Conservation (phyloP, 2,113 vertebrate genomes). For the Recurvirostra avosetta region DNA sequence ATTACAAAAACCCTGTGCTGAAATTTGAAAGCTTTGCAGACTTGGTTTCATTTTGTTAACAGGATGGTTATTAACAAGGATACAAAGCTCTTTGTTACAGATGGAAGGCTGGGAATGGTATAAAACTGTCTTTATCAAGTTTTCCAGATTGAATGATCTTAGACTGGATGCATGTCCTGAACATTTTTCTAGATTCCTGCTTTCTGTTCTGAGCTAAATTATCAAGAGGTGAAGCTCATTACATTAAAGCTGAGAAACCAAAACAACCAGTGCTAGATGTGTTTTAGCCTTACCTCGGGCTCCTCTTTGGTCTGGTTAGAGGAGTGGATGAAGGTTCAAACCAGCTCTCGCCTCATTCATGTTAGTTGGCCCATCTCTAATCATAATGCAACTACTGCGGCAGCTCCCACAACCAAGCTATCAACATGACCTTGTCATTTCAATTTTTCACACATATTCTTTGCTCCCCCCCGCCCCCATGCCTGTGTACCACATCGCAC, state of each 20-base stretch:
- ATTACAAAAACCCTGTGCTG: neutral
- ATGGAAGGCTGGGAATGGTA: slow-evolving; percentile 25
- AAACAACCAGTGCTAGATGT: neutral
- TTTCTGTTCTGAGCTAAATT: neutral
- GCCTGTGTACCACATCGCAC: neutral
- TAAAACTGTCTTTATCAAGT: slow-evolving; percentile 26
- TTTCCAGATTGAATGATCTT: slow-evolving; percentile 19
- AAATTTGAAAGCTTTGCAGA: neutral
- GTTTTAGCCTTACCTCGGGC: neutral
- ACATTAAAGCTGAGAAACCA: neutral
- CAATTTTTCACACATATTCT: slow-evolving; percentile 43
- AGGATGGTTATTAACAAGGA: slow-evolving; percentile 3
- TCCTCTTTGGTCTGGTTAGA: neutral
- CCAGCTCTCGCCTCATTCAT: neutral
- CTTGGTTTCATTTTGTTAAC: neutral
- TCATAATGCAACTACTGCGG: neutral
- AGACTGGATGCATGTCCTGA: neutral
- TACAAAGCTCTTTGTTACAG: slow-evolving; percentile 11
- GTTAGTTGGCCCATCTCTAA: slow-evolving; percentile 10
- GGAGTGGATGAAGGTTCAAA: neutral
- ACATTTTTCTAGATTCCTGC: neutral
- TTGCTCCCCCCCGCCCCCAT: neutral
- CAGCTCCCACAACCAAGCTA: slow-evolving; percentile 30
- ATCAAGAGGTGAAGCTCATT: neutral
- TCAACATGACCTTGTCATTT: slow-evolving; percentile 37